Percentiles rank a stretch among this genome's conserved stretches.
phyloP scores from a whole-genome alignment of 2,113 vertebrate genomes.

The Pedetes capensis region DNA sequence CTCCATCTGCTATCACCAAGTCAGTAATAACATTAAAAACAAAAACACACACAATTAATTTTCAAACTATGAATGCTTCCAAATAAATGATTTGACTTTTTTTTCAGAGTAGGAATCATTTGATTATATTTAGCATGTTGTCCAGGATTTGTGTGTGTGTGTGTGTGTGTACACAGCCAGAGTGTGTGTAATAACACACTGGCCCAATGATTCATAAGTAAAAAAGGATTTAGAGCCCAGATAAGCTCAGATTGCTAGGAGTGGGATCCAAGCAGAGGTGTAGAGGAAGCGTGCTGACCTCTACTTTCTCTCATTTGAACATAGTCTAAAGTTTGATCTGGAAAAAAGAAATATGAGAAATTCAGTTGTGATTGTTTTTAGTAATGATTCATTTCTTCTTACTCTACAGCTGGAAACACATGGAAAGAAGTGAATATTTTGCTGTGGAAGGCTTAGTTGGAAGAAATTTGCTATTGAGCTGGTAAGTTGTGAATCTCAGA shows the following conservation, averaged over 20 bases:
- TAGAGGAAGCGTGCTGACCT: conserved; percentile 41
- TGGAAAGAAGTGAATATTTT: conserved; percentile 76
- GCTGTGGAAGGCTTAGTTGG: conserved; percentile 68
- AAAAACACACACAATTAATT: neutral
- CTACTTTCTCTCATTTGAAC: conserved; percentile 55
- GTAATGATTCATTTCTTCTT: conserved; percentile 82
- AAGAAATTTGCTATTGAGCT: conserved; percentile 56
- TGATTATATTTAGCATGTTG: neutral
- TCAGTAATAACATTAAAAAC: neutral
- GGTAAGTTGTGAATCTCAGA: conserved; percentile 55
- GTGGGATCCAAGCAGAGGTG: conserved; percentile 1
- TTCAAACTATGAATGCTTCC: conserved; percentile 25
- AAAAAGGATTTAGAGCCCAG: conserved; percentile 26
- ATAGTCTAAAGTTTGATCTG: conserved; percentile 7
- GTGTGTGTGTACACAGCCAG: neutral
- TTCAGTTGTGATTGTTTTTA: conserved; percentile 78
- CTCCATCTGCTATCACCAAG: neutral
- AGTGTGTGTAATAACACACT: neutral
- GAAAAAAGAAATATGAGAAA: neutral
- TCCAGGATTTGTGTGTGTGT: neutral
- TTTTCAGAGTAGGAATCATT: neutral
- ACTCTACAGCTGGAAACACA: conserved; percentile 75
- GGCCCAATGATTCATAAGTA: neutral
- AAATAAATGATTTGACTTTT: conserved; percentile 9
- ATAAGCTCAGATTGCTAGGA: conserved; percentile 26